Percentiles rank a stretch among this genome's conserved stretches.
Evolutionary conservation across 2,888 invertebrate species (phyloP).

Genomic region (Caenorhabditis sulstoni): DNA sequence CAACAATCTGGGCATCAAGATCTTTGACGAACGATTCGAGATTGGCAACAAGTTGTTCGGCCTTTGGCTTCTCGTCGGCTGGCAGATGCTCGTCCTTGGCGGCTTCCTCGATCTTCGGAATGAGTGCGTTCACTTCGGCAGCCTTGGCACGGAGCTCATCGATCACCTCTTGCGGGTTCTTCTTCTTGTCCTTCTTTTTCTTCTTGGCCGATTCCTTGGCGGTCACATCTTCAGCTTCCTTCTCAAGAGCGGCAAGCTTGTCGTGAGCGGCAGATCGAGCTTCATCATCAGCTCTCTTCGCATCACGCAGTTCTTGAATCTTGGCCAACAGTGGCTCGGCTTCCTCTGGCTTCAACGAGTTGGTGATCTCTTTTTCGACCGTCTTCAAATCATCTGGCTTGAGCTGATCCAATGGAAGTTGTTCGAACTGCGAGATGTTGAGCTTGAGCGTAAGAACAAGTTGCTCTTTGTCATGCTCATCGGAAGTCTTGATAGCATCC

Average conservation of each 20-base stretch:
- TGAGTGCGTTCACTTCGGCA: background rate
- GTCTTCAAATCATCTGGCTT: conserved; percentile 39
- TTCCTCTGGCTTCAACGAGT: conserved; percentile 42
- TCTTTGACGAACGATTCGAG: conserved; percentile 55
- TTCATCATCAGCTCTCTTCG: conserved; percentile 30
- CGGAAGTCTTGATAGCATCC: conserved; percentile 57
- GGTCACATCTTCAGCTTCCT: conserved; percentile 8
- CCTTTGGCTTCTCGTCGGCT: conserved; percentile 54
- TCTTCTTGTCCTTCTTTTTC: conserved; percentile 1
- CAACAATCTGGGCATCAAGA: conserved; percentile 15
- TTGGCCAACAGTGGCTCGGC: conserved; percentile 54
- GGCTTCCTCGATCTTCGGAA: conserved; percentile 1
- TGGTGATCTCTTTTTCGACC: conserved; percentile 32
- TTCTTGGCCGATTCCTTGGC: conserved; percentile 1
- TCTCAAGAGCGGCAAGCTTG: conserved; percentile 10
- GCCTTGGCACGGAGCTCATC: background rate
- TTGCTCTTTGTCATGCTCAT: conserved; percentile 62
- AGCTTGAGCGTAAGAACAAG: conserved; percentile 56
- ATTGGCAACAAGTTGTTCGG: conserved; percentile 49
- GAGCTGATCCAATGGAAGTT: conserved; percentile 55
- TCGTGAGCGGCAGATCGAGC: background rate
- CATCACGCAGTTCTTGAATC: conserved; percentile 58
- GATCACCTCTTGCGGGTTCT: background rate
- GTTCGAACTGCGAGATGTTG: conserved; percentile 60
- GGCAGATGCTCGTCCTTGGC: conserved; percentile 25